Percentiles rank a stretch among this genome's conserved stretches.
phyloP scores from a whole-genome alignment of 2,888 invertebrate species.

The Rhamnusium bicolor region DNA sequence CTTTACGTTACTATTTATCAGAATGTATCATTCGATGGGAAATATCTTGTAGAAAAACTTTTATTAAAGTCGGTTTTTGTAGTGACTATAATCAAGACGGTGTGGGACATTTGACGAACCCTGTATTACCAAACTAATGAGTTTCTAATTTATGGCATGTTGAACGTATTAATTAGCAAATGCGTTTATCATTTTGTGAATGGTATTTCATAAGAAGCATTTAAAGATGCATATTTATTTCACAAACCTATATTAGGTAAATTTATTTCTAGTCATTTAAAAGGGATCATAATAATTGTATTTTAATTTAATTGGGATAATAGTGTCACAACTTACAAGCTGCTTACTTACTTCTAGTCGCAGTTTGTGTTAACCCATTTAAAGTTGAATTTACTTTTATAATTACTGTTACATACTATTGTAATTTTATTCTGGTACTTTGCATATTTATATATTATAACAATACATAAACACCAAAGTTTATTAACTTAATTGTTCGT shows the following conservation, averaged over 20 bases:
- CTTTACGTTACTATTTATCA: too few species aligned
- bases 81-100: too few species aligned
- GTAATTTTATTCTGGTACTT: background rate
- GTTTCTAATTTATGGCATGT: background rate
- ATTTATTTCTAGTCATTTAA: background rate
- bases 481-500: too few species aligned
- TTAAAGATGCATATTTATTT: background rate
- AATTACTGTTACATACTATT: slow-evolving; percentile 9
- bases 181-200: background rate
- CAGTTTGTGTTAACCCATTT: background rate
- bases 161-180: background rate
- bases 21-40: too few species aligned
- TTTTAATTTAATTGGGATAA: slow-evolving; percentile 12
- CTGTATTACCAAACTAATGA: too few species aligned
- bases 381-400: slow-evolving; percentile 4
- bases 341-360: background rate
- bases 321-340: background rate
- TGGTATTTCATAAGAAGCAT: background rate
- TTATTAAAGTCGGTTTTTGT: too few species aligned
- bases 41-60: too few species aligned
- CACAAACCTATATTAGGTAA: background rate
- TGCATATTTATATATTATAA: background rate
- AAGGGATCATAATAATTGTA: background rate
- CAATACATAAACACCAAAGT: background rate
- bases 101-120: too few species aligned